Evolutionary conservation across 64 coral and sea anemone species (phyloP), one percentile per base, ranked within the genome.

Genomic region (Pocillopora damicornis): DNA sequence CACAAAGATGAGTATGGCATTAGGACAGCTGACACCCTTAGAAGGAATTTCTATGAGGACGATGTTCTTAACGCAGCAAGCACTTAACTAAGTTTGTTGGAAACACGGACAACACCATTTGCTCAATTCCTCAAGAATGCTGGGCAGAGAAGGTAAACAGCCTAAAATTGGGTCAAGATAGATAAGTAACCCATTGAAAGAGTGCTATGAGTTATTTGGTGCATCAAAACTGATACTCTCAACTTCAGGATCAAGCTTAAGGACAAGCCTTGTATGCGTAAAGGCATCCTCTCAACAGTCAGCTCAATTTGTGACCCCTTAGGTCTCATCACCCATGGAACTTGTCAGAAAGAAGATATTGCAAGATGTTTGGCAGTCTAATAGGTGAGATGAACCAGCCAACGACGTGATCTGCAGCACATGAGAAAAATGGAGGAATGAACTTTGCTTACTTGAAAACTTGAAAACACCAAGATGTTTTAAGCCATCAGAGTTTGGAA

Each of bases 1-100:
- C 2, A 51, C 7, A 7, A 7, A 51, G 42, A 51, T 7, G 42
- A 51, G 42, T 51, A 51, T 51, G 42, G 42, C 42, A 51, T 51
- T 51, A 51, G 42, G 42, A 51, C 42, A 51, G 42, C 42, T 51
- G 42, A 51, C 42, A 51, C 42, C 42, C 42, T 51, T 51, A 1
- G 42, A 51, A 51, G 42, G 42, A 51, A 30, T 30, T 30, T 30
- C 30, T 30, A 30, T 30, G 30, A 30, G 30, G 2, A 51, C 42
- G 42, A 51, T 51, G 42, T 51, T 51, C 42, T 51, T 51, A 51
- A 51, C 2, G 1, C 7, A 7, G 42, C 42, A 7, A 51, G 42
- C 42, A 51, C 59, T 77, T 89, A 38, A 89, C 87, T 81, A 30
- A 89, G 77, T 89, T 89, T 77, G 79, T 90, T 1, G 80, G 89